Conservation (phyloP, 2,797 vertebrate species). For the Falco peregrinus region DNA sequence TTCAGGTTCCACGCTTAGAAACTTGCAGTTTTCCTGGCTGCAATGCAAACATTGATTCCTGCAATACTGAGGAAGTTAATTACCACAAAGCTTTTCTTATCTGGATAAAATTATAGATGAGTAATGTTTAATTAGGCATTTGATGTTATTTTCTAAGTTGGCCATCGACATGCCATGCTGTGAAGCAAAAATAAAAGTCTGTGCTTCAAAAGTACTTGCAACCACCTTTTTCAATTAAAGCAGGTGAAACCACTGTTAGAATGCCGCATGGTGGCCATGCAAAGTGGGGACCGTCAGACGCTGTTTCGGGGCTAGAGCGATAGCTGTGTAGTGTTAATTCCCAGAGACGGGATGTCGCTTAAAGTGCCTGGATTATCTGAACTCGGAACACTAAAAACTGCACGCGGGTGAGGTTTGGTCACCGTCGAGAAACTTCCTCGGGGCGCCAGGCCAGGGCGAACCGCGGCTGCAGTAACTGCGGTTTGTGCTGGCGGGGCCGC, state of each 20-base stretch:
- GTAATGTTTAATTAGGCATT: neutral
- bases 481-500: too few species aligned
- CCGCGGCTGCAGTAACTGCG: accelerated
- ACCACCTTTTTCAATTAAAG: accelerated
- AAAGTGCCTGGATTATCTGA: neutral
- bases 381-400: too few species aligned
- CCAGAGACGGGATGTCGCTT: too few species aligned
- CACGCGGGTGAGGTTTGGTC: too few species aligned
- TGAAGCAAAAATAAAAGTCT: neutral
- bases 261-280: neutral
- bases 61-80: neutral
- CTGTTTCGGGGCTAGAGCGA: neutral
- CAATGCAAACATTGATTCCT: neutral
- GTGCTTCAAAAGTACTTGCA: accelerated
- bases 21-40: neutral
- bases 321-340: neutral
- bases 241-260: accelerated
- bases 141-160: neutral
- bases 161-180: accelerated
- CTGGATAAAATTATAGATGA: accelerated
- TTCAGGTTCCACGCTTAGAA: neutral
- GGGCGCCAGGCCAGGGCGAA: too few species aligned
- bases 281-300: neutral
- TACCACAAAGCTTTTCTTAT: neutral
- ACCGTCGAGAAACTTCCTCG: neutral